phyloP scores from a whole-genome alignment of 2,797 vertebrate genomes.

The Melanotaenia pygmaea region DNA sequence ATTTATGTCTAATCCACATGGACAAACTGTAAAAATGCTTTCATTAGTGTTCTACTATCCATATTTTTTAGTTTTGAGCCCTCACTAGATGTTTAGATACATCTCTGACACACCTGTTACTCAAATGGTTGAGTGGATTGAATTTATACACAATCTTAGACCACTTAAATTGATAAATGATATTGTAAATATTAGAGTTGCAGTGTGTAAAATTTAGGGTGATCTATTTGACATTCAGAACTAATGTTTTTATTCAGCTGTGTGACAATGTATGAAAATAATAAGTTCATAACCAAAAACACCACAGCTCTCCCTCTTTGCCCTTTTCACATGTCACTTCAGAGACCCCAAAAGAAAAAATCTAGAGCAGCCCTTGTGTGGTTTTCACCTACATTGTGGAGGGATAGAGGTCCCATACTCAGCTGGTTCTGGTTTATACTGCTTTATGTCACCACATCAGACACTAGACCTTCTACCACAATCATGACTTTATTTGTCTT shows the following conservation, averaged over 20 bases:
- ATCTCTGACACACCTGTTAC: not conserved
- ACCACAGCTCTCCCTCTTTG: not conserved
- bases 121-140: not conserved
- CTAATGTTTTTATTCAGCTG: not conserved
- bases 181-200: not conserved
- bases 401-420: too few relatives aligned
- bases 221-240: not conserved
- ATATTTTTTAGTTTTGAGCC: not conserved
- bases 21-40: not conserved
- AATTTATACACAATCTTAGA: not conserved
- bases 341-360: too few relatives aligned
- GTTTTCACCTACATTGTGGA: not conserved
- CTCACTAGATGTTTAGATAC: not conserved
- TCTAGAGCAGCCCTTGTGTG: not conserved
- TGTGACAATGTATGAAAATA: not conserved
- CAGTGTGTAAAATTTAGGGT: not conserved
- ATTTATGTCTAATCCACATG: slow-evolving; percentile 1
- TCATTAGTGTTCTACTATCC: too few relatives aligned
- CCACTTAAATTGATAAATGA: not conserved
- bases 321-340: too few relatives aligned
- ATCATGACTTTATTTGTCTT: not conserved
- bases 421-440: too few relatives aligned
- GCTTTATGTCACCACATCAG: too few relatives aligned
- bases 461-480: not conserved
- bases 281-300: not conserved